Conservation (phyloP, 2,797 vertebrate species). For the Harpagifer antarcticus region DNA sequence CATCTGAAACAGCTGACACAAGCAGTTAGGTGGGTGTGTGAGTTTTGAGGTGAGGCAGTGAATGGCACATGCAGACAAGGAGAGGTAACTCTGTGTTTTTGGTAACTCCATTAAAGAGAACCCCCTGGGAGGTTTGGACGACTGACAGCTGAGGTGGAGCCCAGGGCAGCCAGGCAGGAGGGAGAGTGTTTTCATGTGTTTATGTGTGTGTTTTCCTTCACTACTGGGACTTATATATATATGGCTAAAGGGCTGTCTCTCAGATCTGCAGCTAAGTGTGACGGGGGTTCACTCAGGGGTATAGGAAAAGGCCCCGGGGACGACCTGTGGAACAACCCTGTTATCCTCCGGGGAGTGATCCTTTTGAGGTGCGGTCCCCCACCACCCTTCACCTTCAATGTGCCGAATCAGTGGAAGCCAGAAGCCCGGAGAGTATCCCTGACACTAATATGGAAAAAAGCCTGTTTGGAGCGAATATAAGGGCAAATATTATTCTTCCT, state of each 20-base stretch:
- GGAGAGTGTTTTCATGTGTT: slow-evolving; percentile 79
- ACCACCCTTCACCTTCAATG: slow-evolving; percentile 75
- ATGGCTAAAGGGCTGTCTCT: slow-evolving; percentile 59
- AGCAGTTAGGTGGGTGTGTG: slow-evolving; percentile 75
- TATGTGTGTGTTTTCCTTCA: slow-evolving; percentile 78
- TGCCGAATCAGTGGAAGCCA: slow-evolving; percentile 82
- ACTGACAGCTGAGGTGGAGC: slow-evolving; percentile 79
- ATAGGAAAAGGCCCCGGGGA: slow-evolving; percentile 49
- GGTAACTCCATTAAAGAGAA: slow-evolving; percentile 71
- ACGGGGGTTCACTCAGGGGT: slow-evolving; percentile 65
- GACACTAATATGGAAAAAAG: slow-evolving; percentile 90
- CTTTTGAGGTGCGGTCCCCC: slow-evolving; percentile 66
- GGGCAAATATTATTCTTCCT: slow-evolving; percentile 91
- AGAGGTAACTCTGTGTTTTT: slow-evolving; percentile 70
- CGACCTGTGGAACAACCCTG: slow-evolving; percentile 67
- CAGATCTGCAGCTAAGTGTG: slow-evolving; percentile 41
- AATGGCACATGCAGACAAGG: slow-evolving; percentile 60
- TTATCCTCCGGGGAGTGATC: slow-evolving; percentile 64
- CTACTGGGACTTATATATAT: slow-evolving; percentile 66
- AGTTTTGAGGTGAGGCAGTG: slow-evolving; percentile 67
- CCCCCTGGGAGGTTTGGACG: slow-evolving; percentile 78
- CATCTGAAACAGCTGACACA: slow-evolving; percentile 79
- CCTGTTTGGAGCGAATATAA: slow-evolving; percentile 89
- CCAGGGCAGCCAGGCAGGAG: slow-evolving; percentile 66
- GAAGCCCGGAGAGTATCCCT: slow-evolving; percentile 83